A percentile compares a stretch with the other conserved stretches of the same genome.
phyloP scores from a whole-genome alignment of 2,113 vertebrate species.

The Tylochromis polylepis region DNA sequence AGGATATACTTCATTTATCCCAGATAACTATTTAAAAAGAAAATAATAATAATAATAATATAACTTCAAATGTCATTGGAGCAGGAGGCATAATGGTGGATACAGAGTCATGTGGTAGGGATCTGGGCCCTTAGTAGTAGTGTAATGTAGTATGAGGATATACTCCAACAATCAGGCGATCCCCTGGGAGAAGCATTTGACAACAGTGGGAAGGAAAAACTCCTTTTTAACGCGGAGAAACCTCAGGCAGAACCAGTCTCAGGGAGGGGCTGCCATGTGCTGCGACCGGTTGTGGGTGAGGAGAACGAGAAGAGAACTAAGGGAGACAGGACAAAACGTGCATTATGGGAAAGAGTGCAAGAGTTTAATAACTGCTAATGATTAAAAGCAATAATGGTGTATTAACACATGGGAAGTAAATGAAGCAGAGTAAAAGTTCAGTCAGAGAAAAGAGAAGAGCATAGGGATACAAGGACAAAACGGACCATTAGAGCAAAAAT shows the following conservation, averaged over 20 bases:
- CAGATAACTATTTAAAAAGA: too few relatives aligned
- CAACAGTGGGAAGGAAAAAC: not conserved
- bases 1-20: not conserved
- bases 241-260: not conserved
- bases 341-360: not conserved
- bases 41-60: too few relatives aligned
- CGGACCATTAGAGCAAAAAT: too few relatives aligned
- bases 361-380: not conserved
- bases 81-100: too few relatives aligned
- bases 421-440: not conserved
- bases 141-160: accelerated
- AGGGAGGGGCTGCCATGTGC: not conserved
- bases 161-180: not conserved
- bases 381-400: not conserved
- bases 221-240: not conserved
- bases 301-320: not conserved
- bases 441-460: not conserved
- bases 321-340: not conserved
- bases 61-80: too few relatives aligned
- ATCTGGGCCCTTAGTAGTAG: accelerated
- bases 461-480: not conserved
- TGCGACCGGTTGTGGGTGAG: not conserved
- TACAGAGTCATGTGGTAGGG: not conserved
- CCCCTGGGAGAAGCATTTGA: not conserved
- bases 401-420: not conserved